Evolutionary conservation across 1,140 invertebrate genomes (phyloP).

Genomic region (Meloidogyne chitwoodi): DNA sequence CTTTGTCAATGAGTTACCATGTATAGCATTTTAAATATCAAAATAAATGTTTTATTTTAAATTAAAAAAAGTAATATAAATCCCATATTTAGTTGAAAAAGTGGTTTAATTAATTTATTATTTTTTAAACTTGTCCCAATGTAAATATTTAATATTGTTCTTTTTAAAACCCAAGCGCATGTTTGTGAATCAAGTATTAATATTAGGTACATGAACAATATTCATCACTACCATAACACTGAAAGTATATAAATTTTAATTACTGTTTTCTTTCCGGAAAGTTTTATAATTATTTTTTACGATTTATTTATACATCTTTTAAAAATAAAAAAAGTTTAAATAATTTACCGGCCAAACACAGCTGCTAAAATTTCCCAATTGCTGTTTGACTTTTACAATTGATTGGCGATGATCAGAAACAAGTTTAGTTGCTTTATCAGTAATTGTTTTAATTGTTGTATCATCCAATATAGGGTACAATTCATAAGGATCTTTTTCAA

Average conservation of each 20-base stretch:
- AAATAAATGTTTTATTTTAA: too few species aligned
- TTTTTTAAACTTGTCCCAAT: too few species aligned
- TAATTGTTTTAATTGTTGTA: background rate
- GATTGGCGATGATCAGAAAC: background rate
- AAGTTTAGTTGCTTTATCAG: background rate
- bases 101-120: too few species aligned
- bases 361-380: background rate
- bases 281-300: background rate
- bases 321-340: too few species aligned
- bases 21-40: too few species aligned
- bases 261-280: background rate
- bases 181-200: background rate
- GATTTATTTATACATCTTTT: too few species aligned
- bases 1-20: background rate
- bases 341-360: background rate
- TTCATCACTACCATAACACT: background rate
- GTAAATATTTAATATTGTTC: too few species aligned
- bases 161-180: too few species aligned
- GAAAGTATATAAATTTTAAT: background rate
- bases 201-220: background rate
- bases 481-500: conserved; percentile 51
- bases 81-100: too few species aligned
- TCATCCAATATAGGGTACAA: conserved; percentile 40
- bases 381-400: background rate
- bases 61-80: too few species aligned